A percentile compares a stretch with the other conserved stretches of the same genome.
phyloP scores from a whole-genome alignment of 2,113 vertebrate genomes.

The Rhinopomastus cyanomelas region DNA sequence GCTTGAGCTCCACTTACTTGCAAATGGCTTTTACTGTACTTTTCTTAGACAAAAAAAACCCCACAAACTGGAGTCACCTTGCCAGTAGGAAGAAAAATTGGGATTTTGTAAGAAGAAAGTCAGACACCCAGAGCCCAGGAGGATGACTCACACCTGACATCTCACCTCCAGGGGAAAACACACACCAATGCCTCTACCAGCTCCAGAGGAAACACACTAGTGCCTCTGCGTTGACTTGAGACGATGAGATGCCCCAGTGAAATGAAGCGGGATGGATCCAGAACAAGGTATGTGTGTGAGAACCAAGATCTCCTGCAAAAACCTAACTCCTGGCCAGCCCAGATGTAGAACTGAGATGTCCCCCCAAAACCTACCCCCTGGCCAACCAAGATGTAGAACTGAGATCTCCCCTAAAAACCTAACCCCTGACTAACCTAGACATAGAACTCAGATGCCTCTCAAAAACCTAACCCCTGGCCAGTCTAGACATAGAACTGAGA shows the following conservation, averaged over 20 bases:
- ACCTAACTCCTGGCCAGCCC: background rate
- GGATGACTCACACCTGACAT: constrained; percentile 26
- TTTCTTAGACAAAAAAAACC: background rate
- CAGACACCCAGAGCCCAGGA: background rate
- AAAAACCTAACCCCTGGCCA: background rate
- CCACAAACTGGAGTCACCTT: background rate
- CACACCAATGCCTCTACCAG: background rate
- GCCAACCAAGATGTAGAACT: background rate
- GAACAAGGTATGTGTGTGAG: background rate
- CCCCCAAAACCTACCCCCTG: background rate
- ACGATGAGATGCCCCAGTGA: background rate
- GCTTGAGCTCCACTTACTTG: background rate
- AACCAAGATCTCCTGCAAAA: background rate
- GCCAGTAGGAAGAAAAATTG: background rate
- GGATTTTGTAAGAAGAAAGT: background rate
- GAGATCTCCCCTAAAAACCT: background rate
- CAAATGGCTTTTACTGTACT: background rate
- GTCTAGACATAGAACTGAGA: too few species aligned
- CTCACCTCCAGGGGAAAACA: background rate
- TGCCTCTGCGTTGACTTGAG: background rate
- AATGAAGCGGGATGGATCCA: background rate
- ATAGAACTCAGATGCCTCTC: too few species aligned
- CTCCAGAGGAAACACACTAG: background rate
- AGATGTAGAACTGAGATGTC: too few species aligned
- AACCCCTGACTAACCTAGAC: background rate